Conservation (phyloP, 2,888 invertebrate species). For the Platycheirus albimanus region DNA sequence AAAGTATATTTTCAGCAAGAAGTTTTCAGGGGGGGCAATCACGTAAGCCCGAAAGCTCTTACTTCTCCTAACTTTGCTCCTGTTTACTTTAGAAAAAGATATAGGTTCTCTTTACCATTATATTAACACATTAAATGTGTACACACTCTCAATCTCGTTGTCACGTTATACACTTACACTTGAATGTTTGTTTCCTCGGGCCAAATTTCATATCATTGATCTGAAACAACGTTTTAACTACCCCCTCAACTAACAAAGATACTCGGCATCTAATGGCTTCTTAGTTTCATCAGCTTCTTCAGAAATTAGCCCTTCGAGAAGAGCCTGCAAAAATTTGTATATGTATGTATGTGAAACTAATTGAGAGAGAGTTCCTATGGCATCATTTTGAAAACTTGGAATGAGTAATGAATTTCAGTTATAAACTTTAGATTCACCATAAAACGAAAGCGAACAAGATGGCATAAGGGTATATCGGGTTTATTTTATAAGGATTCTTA, state of each 20-base stretch:
- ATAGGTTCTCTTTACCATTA: not conserved
- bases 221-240: not conserved
- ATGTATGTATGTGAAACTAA: constrained; percentile 10
- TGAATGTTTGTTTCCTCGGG: constrained; percentile 21
- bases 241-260: not conserved
- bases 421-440: constrained; percentile 22
- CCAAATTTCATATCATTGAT: constrained; percentile 24
- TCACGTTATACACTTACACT: constrained; percentile 19
- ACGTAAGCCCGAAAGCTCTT: not conserved
- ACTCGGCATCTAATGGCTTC: not conserved
- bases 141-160: constrained; percentile 11
- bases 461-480: not conserved
- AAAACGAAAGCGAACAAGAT: constrained; percentile 5
- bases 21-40: constrained; percentile 2
- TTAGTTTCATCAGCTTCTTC: not conserved
- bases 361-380: constrained; percentile 19
- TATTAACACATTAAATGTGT: constrained; percentile 15
- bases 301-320: not conserved
- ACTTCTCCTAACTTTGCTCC: constrained; percentile 1
- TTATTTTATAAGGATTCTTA: not conserved
- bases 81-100: constrained; percentile 13
- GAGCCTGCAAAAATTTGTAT: not conserved
- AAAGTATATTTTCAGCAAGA: constrained; percentile 9
- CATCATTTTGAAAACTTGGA: constrained; percentile 17
- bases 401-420: constrained; percentile 33